Conservation (phyloP, 2,888 invertebrate genomes). For the Bombyx huttoni region DNA sequence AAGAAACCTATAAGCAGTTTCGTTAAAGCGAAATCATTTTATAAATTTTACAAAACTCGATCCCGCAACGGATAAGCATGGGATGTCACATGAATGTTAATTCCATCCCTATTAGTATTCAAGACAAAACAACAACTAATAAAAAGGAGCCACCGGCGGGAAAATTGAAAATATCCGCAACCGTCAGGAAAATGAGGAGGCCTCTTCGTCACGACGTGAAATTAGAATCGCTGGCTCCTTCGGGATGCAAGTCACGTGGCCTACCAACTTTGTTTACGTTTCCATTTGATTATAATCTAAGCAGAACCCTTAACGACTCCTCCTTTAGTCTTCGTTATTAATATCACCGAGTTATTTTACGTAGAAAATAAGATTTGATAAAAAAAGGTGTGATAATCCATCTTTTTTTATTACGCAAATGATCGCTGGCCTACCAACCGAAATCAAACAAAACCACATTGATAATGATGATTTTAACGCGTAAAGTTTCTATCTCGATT, state of each 20-base stretch:
- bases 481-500: too few species aligned
- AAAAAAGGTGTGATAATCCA: too few species aligned
- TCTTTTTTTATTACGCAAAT: too few species aligned
- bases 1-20: not conserved
- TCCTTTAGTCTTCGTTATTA: slow-evolving; percentile 22
- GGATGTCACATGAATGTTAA: slow-evolving; percentile 53
- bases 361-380: too few species aligned
- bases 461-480: too few species aligned
- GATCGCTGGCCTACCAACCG: too few species aligned
- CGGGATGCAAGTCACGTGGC: slow-evolving; percentile 52
- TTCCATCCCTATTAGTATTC: slow-evolving; percentile 56
- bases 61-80: slow-evolving; percentile 27
- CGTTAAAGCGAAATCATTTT: not conserved
- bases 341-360: slow-evolving; percentile 8
- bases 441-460: too few species aligned
- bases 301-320: slow-evolving; percentile 32
- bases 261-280: slow-evolving; percentile 58
- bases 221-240: slow-evolving; percentile 46
- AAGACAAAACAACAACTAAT: slow-evolving; percentile 66
- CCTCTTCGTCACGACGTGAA: slow-evolving; percentile 59
- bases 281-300: slow-evolving; percentile 54
- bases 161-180: slow-evolving; percentile 71
- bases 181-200: slow-evolving; percentile 62
- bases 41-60: slow-evolving; percentile 6
- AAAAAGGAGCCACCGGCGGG: slow-evolving; percentile 59